Evolutionary conservation across 1,140 invertebrate genomes (phyloP), one percentile per base, ranked within the genome.

Genomic region (Rhyacophila brunnea): DNA sequence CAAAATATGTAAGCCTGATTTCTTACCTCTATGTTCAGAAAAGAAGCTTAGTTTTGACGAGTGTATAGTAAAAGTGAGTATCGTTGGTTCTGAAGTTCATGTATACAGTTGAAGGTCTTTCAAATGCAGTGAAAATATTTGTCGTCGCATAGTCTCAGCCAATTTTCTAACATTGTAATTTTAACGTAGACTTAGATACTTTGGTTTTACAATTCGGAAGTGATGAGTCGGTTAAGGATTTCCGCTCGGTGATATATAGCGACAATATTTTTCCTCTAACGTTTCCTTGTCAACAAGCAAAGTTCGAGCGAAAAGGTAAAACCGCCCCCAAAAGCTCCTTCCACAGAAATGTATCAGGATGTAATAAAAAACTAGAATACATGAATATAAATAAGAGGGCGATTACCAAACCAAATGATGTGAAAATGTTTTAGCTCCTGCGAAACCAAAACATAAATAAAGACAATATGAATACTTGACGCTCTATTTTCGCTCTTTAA

Each of bases 221-320:
- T 63, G 61, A 64, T 55, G 61, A 54, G 61, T 64, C 61, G 56
- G 50, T 63, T 59, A 55, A 59, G 61, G 56, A 64, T 64, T 64
- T 64, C 61, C 61, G 18, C 36, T 51, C 45, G 18, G 51, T 64
- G 61, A 64, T 64, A 59, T 64, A 64, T 46, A 13, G 48, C 56
- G 61, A 64, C 61, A 64, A 64, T 64, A 64, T 64, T 64, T 64
- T 64, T 64, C 61, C 61, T 64, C 47, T 56, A 59, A 59, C 61
- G 56, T 55, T 64, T 64, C 61, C 61, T 59, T 59, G 61, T 64
- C 61, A 59, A 59, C 61, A 49, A 40, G 60, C 60, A 36, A 48
- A 63, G 36, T 53, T 53, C 51, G 47, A 19, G 34, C 32, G 28
- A 57, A 42, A 23, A 35, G 34, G 14, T 14, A 7, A 40, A 38